Evolutionary conservation across 1,140 invertebrate species (phyloP).

Genomic region (Telenomus remus): DNA sequence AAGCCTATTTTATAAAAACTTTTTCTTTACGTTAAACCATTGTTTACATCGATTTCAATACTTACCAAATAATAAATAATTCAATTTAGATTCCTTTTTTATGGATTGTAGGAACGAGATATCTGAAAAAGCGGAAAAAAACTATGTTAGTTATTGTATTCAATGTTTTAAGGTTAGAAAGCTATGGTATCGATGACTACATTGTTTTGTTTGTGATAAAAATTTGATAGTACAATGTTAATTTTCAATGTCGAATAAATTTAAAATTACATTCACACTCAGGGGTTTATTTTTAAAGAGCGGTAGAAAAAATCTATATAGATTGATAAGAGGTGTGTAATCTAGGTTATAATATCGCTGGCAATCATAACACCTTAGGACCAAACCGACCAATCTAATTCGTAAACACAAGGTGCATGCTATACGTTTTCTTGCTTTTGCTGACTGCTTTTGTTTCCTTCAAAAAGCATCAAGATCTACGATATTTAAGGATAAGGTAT

Average conservation of each 20-base stretch:
- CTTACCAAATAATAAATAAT: slow-evolving; percentile 27
- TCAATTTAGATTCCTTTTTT: slow-evolving; percentile 24
- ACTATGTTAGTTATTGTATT: not conserved
- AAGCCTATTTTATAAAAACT: not conserved
- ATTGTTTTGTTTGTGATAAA: not conserved
- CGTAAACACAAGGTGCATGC: too few species aligned
- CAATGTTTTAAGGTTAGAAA: not conserved
- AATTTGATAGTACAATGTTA: slow-evolving; percentile 5
- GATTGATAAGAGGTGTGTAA: not conserved
- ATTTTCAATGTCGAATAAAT: slow-evolving; percentile 12
- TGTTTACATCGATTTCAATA: not conserved
- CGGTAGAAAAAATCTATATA: slow-evolving; percentile 9
- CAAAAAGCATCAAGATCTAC: too few species aligned
- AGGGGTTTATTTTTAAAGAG: slow-evolving; percentile 12
- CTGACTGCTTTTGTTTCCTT: too few species aligned
- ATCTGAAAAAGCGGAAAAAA: slow-evolving; percentile 14
- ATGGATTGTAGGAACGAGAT: slow-evolving; percentile 11
- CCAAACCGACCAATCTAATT: too few species aligned
- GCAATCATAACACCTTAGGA: too few species aligned
- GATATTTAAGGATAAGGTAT: too few species aligned
- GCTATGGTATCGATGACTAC: too few species aligned
- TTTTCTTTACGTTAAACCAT: too few species aligned
- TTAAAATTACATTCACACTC: slow-evolving; percentile 8
- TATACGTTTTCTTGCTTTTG: too few species aligned
- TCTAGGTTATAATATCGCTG: slow-evolving; percentile 11